Conservation (phyloP, 2,888 invertebrate species). For the Pimpla rufipes region DNA sequence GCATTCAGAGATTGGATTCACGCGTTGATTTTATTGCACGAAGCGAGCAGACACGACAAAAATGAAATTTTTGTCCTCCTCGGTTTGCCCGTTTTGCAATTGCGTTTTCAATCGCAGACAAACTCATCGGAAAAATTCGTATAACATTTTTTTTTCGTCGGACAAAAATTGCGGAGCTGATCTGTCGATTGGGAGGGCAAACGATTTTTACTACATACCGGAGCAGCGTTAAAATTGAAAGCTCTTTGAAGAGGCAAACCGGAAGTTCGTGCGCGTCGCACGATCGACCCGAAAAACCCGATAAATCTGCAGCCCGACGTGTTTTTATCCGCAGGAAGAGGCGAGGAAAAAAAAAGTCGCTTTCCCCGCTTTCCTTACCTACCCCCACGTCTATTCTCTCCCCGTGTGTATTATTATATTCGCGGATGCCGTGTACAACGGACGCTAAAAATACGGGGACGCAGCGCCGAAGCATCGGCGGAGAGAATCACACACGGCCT, state of each 20-base stretch:
- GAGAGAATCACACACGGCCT: slow-evolving; percentile 41
- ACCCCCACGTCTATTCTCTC: slow-evolving; percentile 14
- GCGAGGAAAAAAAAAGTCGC: background rate
- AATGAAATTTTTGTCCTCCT: too few relatives aligned
- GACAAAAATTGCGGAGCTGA: too few relatives aligned
- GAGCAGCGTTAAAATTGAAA: too few relatives aligned
- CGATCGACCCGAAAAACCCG: too few relatives aligned
- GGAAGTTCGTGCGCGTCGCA: too few relatives aligned
- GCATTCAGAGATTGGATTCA: background rate
- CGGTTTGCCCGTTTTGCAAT: too few relatives aligned
- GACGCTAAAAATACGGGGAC: slow-evolving; percentile 65
- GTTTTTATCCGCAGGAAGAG: background rate
- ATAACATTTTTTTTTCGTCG: too few relatives aligned
- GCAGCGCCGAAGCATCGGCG: slow-evolving; percentile 38
- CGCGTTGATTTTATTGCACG: background rate
- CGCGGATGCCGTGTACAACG: slow-evolving; percentile 19
- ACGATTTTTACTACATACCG: too few relatives aligned
- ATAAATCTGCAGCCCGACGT: background rate
- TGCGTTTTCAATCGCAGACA: too few relatives aligned
- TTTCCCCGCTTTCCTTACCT: slow-evolving; percentile 22
- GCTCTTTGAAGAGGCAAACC: too few relatives aligned
- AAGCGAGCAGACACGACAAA: background rate
- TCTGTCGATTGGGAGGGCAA: too few relatives aligned
- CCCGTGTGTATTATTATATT: slow-evolving; percentile 10
- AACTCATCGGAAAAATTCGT: too few relatives aligned